Evolutionary conservation across 2,888 invertebrate species (phyloP), one percentile per base, ranked within the genome.

Genomic region (Alcis repandata): DNA sequence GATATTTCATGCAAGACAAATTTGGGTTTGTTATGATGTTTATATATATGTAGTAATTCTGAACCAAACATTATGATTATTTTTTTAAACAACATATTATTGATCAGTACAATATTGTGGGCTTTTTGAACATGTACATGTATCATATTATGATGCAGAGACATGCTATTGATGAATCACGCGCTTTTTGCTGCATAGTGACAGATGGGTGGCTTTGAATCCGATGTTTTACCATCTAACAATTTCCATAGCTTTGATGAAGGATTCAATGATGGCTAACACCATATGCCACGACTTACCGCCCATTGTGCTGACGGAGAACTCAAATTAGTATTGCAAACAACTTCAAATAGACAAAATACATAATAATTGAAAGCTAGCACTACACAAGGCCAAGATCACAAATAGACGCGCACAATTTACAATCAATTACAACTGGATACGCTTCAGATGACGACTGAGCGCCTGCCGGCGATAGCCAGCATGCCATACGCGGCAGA

Each of bases 381-480:
- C 78, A 78, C 74, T 79, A 81, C 67, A 81, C 86, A 89, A 89
- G 85, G 85, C 85, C 85, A 89, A 87, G 82, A 86, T 83, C 87
- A 87, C 82, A 79, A 79, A 70, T 59, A 67, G 69, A 63, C 63
- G 71, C 77, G 72, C 66, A 73, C 53, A 66, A 62, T 65, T 70
- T 57, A 57, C 45, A 46, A 63, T 57, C 15, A 69, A 66, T 67
- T 69, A 67, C 65, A 54, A 70, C 63, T 58, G 58, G 60, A 63
- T 56, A 58, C 49, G 48, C 45, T 33, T 63, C 67, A 68, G 64
- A 64, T 68, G 68, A 64, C 70, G 70, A 75, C 71, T 70, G 63
- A 74, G 69, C 73, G 76, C 68, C 68, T 71, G 78, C 75, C 80
- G 81, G 79, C 80, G 79, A 83, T 80, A 79, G 77, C 77, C 79